A percentile compares a stretch with the other conserved stretches of the same genome.
These are phyloP conservation scores for Laodelphax striatellus DNA, from an alignment of 1,140 invertebrate genomes.

Conservation along the genomic window DNA sequence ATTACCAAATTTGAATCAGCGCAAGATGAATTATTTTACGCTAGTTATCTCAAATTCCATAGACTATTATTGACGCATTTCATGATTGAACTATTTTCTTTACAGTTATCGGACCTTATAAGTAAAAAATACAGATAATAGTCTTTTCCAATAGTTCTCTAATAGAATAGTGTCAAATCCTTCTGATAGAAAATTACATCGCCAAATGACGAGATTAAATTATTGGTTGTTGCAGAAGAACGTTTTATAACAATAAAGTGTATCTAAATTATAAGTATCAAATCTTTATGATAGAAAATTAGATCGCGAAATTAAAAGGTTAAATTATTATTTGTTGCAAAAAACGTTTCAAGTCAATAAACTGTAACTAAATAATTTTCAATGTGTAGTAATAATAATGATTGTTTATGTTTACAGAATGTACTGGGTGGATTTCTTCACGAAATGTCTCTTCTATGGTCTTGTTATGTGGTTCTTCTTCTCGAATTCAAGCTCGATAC, in stretches of 20 bases:
- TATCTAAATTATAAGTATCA: background rate
- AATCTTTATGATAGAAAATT: background rate
- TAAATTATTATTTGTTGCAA: background rate
- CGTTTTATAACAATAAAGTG: background rate
- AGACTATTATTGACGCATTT: no score
- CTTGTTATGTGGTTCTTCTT: conserved; percentile 31
- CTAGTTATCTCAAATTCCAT: no score
- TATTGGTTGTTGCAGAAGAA: background rate
- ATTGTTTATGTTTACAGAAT: conserved; percentile 39
- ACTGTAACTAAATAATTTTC: background rate
- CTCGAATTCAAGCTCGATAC: conserved; percentile 1
- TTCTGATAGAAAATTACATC: background rate
- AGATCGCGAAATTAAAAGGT: background rate
- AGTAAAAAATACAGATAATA: no score
- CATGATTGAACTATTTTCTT: no score
- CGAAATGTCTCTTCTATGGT: conserved; percentile 34
- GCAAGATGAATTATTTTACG: no score
- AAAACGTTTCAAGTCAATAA: background rate
- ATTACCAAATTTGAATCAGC: no score
- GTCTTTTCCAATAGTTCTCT: no score
- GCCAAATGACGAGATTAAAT: background rate
- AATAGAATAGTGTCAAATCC: no score
- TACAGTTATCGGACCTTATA: no score
- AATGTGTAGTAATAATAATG: background rate
- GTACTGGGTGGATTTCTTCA: conserved; percentile 43